Conservation (phyloP, 2,888 invertebrate species). For the Sphinx pinastri region DNA sequence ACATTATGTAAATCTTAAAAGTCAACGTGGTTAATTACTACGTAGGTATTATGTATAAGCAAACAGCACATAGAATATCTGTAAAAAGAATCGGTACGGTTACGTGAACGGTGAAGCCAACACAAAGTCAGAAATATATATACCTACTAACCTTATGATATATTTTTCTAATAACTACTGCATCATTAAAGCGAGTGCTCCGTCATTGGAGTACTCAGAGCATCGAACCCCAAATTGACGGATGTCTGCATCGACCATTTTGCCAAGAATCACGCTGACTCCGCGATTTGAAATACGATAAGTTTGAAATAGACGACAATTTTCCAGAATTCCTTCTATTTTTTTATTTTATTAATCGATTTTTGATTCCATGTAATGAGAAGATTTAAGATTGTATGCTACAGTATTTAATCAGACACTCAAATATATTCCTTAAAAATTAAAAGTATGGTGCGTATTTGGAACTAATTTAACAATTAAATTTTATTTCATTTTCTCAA, state of each 20-base stretch:
- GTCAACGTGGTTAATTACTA: no score
- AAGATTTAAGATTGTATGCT: not conserved
- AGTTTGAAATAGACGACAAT: slow-evolving; percentile 42
- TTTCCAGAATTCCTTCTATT: slow-evolving; percentile 26
- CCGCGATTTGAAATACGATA: slow-evolving; percentile 42
- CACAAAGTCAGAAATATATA: no score
- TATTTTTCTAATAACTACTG: not conserved
- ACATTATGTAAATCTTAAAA: no score
- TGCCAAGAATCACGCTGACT: slow-evolving; percentile 47
- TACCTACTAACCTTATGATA: no score
- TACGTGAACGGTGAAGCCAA: no score
- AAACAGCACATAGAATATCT: no score
- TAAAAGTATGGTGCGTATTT: not conserved
- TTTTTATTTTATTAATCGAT: not conserved
- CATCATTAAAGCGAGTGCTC: not conserved
- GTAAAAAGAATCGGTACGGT: no score
- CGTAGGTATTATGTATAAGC: no score
- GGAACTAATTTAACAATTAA: not conserved
- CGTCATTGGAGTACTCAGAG: not conserved
- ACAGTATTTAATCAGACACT: no score
- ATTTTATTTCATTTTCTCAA: no score
- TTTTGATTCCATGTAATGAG: not conserved
- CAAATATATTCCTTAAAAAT: not conserved
- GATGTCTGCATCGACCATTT: slow-evolving; percentile 41
- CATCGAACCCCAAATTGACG: slow-evolving; percentile 45